A percentile compares a stretch with the other conserved stretches of the same genome.
These are phyloP conservation scores for Metopia argyrocephala DNA, from an alignment of 2,888 invertebrate genomes.

Conservation along the genomic window DNA sequence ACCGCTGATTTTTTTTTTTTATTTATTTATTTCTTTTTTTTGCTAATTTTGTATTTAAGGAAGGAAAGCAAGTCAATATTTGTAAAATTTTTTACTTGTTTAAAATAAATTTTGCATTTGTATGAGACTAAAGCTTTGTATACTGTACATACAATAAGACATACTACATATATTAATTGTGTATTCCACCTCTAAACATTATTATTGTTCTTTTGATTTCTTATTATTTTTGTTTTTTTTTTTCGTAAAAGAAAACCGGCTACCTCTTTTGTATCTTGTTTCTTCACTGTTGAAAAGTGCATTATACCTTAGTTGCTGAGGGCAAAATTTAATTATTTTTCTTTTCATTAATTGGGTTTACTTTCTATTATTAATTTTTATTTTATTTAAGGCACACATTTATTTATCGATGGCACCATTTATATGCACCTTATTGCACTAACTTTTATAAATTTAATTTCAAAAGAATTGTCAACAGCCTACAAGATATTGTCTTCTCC, in stretches of 20 bases:
- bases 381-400: too few relatives aligned
- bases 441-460: constrained; percentile 35
- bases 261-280: constrained; percentile 57
- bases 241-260: constrained; percentile 43
- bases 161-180: too few relatives aligned
- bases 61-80: background rate
- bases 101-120: background rate
- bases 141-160: too few relatives aligned
- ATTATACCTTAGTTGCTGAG: too few relatives aligned
- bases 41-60: background rate
- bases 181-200: too few relatives aligned
- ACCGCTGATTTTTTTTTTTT: background rate
- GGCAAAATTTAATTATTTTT: constrained; percentile 37
- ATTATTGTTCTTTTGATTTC: background rate
- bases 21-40: background rate
- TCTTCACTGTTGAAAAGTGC: constrained; percentile 45
- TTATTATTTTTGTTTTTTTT: background rate
- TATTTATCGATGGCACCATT: constrained; percentile 51
- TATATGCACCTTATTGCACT: constrained; percentile 55
- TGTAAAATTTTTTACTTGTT: background rate
- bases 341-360: background rate
- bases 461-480: too few relatives aligned
- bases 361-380: background rate
- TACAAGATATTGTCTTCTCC: too few relatives aligned
- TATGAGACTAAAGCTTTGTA: background rate